Conservation (phyloP, 35 echinoderm and acorn worm genomes). For the Acanthaster planci region DNA sequence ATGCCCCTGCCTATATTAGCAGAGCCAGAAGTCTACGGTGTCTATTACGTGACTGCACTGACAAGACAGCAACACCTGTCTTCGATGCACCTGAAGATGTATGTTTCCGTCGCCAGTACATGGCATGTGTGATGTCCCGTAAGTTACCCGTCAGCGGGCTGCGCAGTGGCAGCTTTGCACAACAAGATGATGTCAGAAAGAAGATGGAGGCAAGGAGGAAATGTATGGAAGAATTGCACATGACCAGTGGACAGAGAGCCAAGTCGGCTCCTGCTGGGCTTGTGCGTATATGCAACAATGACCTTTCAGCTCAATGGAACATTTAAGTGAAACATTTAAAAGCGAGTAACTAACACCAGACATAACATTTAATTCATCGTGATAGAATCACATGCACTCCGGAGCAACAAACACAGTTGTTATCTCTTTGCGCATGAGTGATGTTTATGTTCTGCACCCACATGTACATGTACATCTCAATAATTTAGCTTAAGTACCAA, state of each 20-base stretch:
- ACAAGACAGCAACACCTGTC: constrained; percentile 1
- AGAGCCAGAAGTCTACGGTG: not conserved
- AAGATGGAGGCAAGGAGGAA: constrained; percentile 76
- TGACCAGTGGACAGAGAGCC: constrained; percentile 19
- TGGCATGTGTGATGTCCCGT: constrained; percentile 66
- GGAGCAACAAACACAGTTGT: too few species aligned
- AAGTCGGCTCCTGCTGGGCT: constrained; percentile 23
- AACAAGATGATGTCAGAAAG: constrained; percentile 86
- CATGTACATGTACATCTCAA: too few species aligned
- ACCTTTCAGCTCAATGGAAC: not conserved
- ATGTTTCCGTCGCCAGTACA: constrained; percentile 65
- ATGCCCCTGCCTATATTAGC: not conserved
- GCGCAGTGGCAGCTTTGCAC: constrained; percentile 65
- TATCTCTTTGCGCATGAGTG: too few species aligned
- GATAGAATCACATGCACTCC: too few species aligned
- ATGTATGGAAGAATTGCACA: constrained; percentile 68
- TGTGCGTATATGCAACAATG: not conserved
- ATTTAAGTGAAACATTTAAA: too few species aligned
- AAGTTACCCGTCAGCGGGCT: constrained; percentile 75
- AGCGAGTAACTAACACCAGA: too few species aligned
- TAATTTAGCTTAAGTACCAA: too few species aligned
- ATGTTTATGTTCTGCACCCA: too few species aligned
- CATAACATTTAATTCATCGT: too few species aligned
- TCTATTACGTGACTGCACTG: not conserved
- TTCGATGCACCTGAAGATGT: not conserved